Conservation (phyloP, 2,797 vertebrate genomes). For the Semaprochilodus insignis region DNA sequence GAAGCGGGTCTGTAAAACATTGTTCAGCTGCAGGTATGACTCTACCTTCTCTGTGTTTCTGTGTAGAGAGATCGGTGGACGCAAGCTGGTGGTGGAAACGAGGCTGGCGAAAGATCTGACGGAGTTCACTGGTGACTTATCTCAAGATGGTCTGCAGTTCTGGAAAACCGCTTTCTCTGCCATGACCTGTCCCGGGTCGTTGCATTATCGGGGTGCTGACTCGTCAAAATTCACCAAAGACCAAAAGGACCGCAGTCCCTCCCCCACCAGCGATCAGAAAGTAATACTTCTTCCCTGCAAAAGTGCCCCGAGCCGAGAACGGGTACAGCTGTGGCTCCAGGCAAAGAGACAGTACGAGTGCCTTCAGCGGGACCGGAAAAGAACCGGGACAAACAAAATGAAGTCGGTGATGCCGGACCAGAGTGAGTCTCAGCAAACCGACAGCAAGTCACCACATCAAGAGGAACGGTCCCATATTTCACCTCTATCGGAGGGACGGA, state of each 20-base stretch:
- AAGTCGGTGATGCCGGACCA: not conserved
- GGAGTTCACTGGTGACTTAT: conserved; percentile 93
- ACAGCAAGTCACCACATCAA: conserved; percentile 28
- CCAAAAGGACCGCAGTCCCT: conserved; percentile 67
- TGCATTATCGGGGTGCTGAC: conserved; percentile 69
- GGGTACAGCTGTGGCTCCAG: conserved; percentile 92
- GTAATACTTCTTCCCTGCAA: conserved; percentile 94
- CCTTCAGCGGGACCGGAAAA: conserved; percentile 77
- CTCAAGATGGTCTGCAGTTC: conserved; percentile 89
- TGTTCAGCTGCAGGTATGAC: not conserved
- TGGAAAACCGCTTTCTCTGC: conserved; percentile 97
- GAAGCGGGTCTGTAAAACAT: not conserved
- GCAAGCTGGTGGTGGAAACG: conserved; percentile 88
- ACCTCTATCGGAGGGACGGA: conserved; percentile 21
- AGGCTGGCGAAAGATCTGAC: conserved; percentile 87
- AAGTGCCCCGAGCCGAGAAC: conserved; percentile 88
- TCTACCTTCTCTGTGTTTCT: not conserved
- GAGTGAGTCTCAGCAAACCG: conserved; percentile 28
- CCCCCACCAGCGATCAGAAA: conserved; percentile 84
- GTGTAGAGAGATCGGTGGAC: conserved; percentile 90
- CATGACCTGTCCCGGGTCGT: conserved; percentile 87
- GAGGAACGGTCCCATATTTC: conserved; percentile 6
- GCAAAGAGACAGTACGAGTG: conserved; percentile 91
- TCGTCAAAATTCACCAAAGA: conserved; percentile 50
- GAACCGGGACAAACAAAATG: not conserved